phyloP scores from a whole-genome alignment of 2,888 invertebrate genomes.

The Linyphia triangularis region DNA sequence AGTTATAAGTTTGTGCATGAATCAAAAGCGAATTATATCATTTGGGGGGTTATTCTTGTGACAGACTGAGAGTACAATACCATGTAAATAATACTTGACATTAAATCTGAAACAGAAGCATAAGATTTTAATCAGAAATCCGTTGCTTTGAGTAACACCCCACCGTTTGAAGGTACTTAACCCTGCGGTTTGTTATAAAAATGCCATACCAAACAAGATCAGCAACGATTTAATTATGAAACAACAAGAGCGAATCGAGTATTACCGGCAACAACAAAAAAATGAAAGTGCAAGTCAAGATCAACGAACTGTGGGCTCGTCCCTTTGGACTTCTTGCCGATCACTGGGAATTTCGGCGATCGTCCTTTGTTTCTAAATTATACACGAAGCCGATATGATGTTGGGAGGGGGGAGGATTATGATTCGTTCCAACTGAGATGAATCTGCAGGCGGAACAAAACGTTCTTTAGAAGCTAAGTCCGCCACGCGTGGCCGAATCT shows the following conservation, averaged over 20 bases:
- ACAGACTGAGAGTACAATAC: too few species aligned
- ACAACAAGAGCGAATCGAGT: neutral
- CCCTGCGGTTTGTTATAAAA: too few species aligned
- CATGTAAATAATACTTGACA: too few species aligned
- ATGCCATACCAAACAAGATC: neutral
- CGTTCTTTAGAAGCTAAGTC: neutral
- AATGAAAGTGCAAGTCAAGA: neutral
- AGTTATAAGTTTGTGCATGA: too few species aligned
- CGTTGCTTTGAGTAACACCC: too few species aligned
- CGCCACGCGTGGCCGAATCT: constrained; percentile 18
- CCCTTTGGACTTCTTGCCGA: neutral
- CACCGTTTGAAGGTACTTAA: too few species aligned
- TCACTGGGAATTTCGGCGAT: neutral
- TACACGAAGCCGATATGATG: neutral
- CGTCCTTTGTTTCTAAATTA: neutral
- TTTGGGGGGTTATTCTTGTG: too few species aligned
- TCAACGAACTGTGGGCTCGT: constrained; percentile 17
- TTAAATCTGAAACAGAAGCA: too few species aligned
- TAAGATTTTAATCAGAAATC: too few species aligned
- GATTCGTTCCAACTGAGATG: constrained; percentile 2
- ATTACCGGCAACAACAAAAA: neutral
- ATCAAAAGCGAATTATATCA: too few species aligned
- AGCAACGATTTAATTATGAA: neutral
- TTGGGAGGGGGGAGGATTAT: neutral
- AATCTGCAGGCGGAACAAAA: constrained; percentile 8